These are phyloP conservation scores for Altica lythri DNA, from an alignment of 2,888 invertebrate species.

Conservation along the genomic window DNA sequence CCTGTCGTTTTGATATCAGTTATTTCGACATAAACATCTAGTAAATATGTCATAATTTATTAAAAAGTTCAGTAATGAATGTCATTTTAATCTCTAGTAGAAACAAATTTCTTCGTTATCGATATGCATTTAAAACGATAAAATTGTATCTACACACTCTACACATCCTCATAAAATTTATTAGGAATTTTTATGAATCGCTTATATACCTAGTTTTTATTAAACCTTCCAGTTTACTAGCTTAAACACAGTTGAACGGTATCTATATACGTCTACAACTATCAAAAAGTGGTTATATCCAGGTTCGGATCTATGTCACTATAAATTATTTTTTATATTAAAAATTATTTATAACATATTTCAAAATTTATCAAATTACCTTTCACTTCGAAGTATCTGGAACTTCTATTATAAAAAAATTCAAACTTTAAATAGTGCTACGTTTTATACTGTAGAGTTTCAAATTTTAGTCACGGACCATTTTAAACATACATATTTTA, in stretches of 20 bases:
- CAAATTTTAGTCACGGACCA: no score
- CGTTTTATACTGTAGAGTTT: no score
- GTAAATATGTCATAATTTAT: neutral
- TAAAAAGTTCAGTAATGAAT: neutral
- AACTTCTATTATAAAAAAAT: no score
- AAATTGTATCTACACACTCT: conserved; percentile 8
- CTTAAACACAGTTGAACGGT: conserved; percentile 1
- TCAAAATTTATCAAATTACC: no score
- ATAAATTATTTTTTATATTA: no score
- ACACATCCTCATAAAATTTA: neutral
- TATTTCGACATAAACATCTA: neutral
- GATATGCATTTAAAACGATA: conserved; percentile 9
- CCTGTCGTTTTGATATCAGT: neutral
- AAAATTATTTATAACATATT: no score
- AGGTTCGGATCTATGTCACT: no score
- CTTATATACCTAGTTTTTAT: neutral
- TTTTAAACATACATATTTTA: no score
- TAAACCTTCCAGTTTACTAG: neutral
- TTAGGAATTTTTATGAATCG: conserved; percentile 7
- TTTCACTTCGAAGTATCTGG: no score
- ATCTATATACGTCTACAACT: neutral
- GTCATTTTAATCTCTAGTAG: conserved; percentile 6
- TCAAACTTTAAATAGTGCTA: no score
- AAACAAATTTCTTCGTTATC: neutral
- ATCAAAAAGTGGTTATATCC: conserved; percentile 1